Base-by-base conservation (phyloP, 2,113 vertebrate genomes). In the Sprattus sprattus region DNA sequence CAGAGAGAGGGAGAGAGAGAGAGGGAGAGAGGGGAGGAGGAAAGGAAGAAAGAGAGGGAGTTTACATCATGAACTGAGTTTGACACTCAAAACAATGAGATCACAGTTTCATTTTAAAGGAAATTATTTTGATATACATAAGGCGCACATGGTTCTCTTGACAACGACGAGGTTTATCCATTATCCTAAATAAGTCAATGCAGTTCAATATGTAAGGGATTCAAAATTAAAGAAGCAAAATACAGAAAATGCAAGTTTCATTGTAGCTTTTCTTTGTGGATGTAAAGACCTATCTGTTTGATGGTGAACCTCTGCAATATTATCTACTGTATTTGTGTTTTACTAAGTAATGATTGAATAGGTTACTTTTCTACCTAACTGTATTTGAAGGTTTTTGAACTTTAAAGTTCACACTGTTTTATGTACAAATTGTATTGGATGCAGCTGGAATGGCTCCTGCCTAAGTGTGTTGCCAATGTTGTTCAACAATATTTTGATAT, bases 41-140 rank as follows among this genome's bases (percentile, higher is more conserved):
- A 46, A 46, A 60, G 6, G 25, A 15, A 84, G n/a, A 80, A 6
- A 60, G 28, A 45, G 20, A 78, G 81, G 15, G n/a, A 18, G 9
- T 78, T 32, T 78, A 32, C 32, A 78, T 78, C 71, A 78, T 78
- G 71, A 78, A 78, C 71, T 78, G 71, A 78, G 32, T 78, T 78
- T 78, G 28, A 78, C 71, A 78, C 71, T 78, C 71, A 78, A 78
- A 78, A 78, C 88, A 87, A 81, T 83, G 84, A 82, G 50, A 83
- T 84, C 84, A 47, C 86, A 81, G 71, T 84, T 84, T 81, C 88
- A 16, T 6, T 8, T 32, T 78, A 78, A 39, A 78, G 25, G 28
- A 39, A 32, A 78, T 78, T 39, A 15, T 13, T 39, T 67, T 67
- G 25, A 78, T 78, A 78, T 32, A 13, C 28, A 39, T 7, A 67